Base-by-base conservation (phyloP, 2,797 vertebrate genomes). In the Dermochelys coriacea region DNA sequence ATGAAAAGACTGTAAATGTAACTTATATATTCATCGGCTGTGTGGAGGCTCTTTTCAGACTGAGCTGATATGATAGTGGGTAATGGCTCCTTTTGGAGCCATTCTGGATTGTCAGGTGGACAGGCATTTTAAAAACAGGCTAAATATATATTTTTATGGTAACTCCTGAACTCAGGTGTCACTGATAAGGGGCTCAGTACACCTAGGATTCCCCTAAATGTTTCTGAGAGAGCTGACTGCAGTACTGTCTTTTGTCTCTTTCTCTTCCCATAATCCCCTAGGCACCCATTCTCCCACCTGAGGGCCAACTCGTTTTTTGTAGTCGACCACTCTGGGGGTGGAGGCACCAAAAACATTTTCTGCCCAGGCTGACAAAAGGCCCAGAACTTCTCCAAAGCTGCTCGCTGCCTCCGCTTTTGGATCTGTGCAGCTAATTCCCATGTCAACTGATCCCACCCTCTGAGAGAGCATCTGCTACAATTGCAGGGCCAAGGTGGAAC, bases 1-100 rank as follows among this genome's bases (percentile, higher is more conserved):
- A 90, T 79, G 85, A 94, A 97, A 96, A 94, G 94, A 92, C 93
- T 95, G 68, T 83, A 91, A 95, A 95, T 91, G 92, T 90, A 90
- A 96, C 91, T 90, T 95, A 95, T 68, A 93, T 84, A 94, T 97
- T 95, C 91, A 92, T 55, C 75, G 87, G 52, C 81, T 68, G 52
- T 45, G 79, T 68, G 84, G 91, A 80, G 84, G 80, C 80, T 90
- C 93, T 94, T 94, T 91, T 84, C 82, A 82, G 85, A 59, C 50
- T 94, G 96, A 94, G 93, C 95, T 95, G 87, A 85, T 91, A 94
- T 0, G 3, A 95, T 89, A 95, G 80, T 90, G 91, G 95, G 80
- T 82, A 94, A 94, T 80, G 0, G 1, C 82, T 94, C 95, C 93
- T 93, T 41, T 90, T 90, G 87, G 86, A 96, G 68, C 23, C 29